A percentile compares a stretch with the other conserved stretches of the same genome.
Evolutionary conservation across 2,113 vertebrate genomes (phyloP).

Genomic region (Oncorhynchus masou): DNA sequence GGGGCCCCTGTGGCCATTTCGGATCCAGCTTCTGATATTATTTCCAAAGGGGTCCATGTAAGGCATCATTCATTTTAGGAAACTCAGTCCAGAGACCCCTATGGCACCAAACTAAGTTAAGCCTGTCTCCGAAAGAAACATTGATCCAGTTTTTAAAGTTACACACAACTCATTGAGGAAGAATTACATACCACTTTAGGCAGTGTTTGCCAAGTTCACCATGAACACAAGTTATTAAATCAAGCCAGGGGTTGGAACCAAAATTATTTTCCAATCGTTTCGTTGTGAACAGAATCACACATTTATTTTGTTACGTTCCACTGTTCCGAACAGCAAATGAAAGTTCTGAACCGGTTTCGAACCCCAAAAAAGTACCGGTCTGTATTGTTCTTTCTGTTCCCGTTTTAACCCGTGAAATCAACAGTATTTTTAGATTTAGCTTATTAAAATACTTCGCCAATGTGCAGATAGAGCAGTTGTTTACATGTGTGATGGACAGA

Average conservation of each 20-base stretch:
- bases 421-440: background rate
- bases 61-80: conserved; percentile 21
- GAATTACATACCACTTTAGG: background rate
- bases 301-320: too few species aligned
- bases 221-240: background rate
- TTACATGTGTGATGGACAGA: too few species aligned
- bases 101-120: background rate
- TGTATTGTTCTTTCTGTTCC: too few species aligned
- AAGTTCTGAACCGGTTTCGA: too few species aligned
- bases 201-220: background rate
- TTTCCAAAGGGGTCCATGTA: conserved; percentile 31
- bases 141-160: conserved; percentile 11
- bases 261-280: background rate
- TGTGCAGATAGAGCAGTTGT: background rate
- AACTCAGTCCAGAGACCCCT: conserved; percentile 7
- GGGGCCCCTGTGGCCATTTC: conserved; percentile 23
- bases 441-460: background rate
- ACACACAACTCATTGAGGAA: conserved; percentile 20
- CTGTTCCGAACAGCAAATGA: too few species aligned
- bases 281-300: too few species aligned
- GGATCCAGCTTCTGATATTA: conserved; percentile 22
- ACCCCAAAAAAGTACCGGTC: too few species aligned
- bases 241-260: background rate
- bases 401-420: too few species aligned
- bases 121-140: background rate